These are phyloP conservation scores for Drosophila elegans DNA, from an alignment of 1,140 invertebrate genomes.

Conservation along the genomic window DNA sequence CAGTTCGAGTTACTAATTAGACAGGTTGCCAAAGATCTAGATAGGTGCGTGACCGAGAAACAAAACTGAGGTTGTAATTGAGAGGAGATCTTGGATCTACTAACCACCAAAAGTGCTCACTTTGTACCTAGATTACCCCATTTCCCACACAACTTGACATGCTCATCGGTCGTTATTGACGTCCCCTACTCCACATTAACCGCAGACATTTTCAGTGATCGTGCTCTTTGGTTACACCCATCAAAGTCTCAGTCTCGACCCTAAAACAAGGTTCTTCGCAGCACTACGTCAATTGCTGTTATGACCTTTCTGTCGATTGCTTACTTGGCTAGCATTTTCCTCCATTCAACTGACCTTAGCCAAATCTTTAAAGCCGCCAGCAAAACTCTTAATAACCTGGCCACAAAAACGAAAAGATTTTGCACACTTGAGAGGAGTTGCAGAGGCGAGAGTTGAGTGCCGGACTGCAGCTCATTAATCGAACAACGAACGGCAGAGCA, in stretches of 20 bases:
- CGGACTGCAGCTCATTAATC: constrained; percentile 76
- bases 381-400: constrained; percentile 64
- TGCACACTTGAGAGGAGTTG: constrained; percentile 60
- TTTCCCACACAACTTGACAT: constrained; percentile 33
- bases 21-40: constrained; percentile 51
- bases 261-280: constrained; percentile 73
- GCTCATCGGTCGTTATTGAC: constrained; percentile 32
- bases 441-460: constrained; percentile 45
- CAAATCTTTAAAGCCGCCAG: constrained; percentile 42
- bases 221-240: constrained; percentile 61
- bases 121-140: constrained; percentile 29
- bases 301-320: constrained; percentile 70
- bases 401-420: constrained; percentile 37
- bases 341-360: constrained; percentile 72
- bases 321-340: constrained; percentile 55
- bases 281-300: constrained; percentile 60
- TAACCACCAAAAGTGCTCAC: constrained; percentile 2
- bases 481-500: constrained; percentile 53
- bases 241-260: constrained; percentile 51
- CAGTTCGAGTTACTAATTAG: constrained; percentile 48
- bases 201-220: constrained; percentile 32
- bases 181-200: constrained; percentile 18
- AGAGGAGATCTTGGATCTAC: constrained; percentile 5
- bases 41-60: constrained; percentile 37
- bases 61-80: constrained; percentile 23